phyloP scores from a whole-genome alignment of 2,797 vertebrate genomes.

The Propithecus deckenii region DNA sequence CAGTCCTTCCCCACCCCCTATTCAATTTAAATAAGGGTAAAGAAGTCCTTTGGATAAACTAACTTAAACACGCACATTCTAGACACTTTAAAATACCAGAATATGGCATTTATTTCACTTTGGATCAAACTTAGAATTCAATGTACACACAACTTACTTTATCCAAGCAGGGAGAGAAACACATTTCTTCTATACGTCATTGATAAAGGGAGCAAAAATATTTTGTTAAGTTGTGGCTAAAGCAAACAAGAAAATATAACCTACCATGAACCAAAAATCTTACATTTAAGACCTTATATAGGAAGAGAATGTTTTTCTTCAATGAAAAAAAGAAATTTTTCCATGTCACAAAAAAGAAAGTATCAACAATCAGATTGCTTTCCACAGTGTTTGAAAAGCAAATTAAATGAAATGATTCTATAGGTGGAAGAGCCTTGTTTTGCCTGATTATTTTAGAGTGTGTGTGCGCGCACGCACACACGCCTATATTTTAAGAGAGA shows the following conservation, averaged over 20 bases:
- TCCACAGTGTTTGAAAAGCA: not conserved
- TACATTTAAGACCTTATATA: conserved; percentile 47
- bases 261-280: conserved; percentile 35
- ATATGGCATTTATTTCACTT: conserved; percentile 40
- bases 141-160: conserved; percentile 36
- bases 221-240: conserved; percentile 64
- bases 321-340: not conserved
- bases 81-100: conserved; percentile 42
- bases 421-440: not conserved
- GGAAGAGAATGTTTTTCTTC: not conserved
- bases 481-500: not conserved
- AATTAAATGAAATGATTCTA: not conserved
- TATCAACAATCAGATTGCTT: not conserved
- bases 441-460: not conserved
- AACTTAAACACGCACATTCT: conserved; percentile 80
- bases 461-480: not conserved
- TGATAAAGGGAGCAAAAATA: conserved; percentile 55
- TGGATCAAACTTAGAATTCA: conserved; percentile 29
- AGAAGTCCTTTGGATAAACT: conserved; percentile 76
- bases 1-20: conserved; percentile 79
- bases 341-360: not conserved
- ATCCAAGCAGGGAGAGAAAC: not conserved
- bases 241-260: conserved; percentile 73
- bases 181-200: conserved; percentile 40
- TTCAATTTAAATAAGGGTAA: conserved; percentile 86